A percentile compares a stretch with the other conserved stretches of the same genome.
Conservation (phyloP, 2,888 invertebrate species). For the Bhutanitis thaidina region DNA sequence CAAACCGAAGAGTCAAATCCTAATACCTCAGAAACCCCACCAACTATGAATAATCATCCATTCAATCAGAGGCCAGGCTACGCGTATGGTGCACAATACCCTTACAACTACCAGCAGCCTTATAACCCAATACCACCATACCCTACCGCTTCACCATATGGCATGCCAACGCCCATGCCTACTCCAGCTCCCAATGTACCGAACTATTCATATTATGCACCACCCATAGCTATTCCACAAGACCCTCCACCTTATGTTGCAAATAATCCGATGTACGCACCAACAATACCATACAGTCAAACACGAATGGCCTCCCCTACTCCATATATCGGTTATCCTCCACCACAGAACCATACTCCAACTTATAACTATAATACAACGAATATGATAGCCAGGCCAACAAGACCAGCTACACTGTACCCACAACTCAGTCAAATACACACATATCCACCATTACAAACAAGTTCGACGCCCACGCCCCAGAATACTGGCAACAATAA, state of each 20-base stretch:
- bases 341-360: conserved; percentile 32
- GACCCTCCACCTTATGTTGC: conserved; percentile 43
- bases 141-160: conserved; percentile 51
- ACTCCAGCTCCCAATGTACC: conserved; percentile 34
- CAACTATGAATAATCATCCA: conserved; percentile 61
- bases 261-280: conserved; percentile 45
- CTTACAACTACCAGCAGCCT: conserved; percentile 49
- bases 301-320: conserved; percentile 62
- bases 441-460: conserved; percentile 43
- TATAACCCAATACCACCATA: conserved; percentile 54
- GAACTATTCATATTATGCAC: conserved; percentile 48
- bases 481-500: conserved; percentile 35
- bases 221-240: conserved; percentile 32
- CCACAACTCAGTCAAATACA: conserved; percentile 56
- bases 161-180: conserved; percentile 52
- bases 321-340: conserved; percentile 50
- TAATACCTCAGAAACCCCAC: conserved; percentile 44
- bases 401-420: conserved; percentile 49
- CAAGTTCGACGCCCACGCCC: conserved; percentile 23
- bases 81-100: conserved; percentile 47
- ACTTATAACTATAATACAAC: conserved; percentile 64
- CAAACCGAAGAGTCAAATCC: conserved; percentile 64
- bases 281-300: conserved; percentile 56
- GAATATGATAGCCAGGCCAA: conserved; percentile 62
- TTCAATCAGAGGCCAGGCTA: conserved; percentile 61